A percentile compares a stretch with the other conserved stretches of the same genome.
Evolutionary conservation across 2,888 invertebrate species (phyloP).

Genomic region (Exocentrus adspersus): DNA sequence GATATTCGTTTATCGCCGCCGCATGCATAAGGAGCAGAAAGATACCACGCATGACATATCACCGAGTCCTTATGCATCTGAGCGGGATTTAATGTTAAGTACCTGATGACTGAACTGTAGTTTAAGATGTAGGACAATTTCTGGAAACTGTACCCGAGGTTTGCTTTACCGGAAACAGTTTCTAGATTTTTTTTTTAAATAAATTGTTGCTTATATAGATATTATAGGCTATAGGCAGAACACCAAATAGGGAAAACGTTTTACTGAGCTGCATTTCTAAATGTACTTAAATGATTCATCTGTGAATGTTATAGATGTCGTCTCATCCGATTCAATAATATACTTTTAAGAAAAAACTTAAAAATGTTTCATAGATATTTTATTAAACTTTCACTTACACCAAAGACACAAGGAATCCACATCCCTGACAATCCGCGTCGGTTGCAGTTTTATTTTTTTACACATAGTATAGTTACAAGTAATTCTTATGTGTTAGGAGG

Average conservation of each 20-base stretch:
- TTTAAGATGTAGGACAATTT: background rate
- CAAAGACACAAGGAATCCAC: background rate
- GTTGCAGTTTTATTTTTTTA: slow-evolving; percentile 7
- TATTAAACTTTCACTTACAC: too few relatives aligned
- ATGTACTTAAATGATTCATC: background rate
- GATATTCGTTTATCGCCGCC: slow-evolving; percentile 11
- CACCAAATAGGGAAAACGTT: slow-evolving; percentile 24
- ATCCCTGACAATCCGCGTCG: slow-evolving; percentile 9
- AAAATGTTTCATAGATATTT: too few relatives aligned
- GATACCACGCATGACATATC: slow-evolving; percentile 26
- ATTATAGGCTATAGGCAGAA: slow-evolving; percentile 27
- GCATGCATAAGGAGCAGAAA: slow-evolving; percentile 15
- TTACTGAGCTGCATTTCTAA: background rate
- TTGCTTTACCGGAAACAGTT: background rate
- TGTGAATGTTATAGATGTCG: background rate
- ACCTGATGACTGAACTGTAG: slow-evolving; percentile 30
- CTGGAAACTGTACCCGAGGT: too few relatives aligned
- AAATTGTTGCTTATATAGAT: slow-evolving; percentile 14
- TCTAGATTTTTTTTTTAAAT: slow-evolving; percentile 6
- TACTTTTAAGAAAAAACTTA: too few relatives aligned
- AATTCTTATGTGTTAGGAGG: slow-evolving; percentile 7
- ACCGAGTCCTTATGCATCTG: slow-evolving; percentile 26
- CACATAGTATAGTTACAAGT: background rate
- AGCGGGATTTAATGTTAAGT: slow-evolving; percentile 23
- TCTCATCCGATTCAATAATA: too few relatives aligned